Base-by-base conservation (phyloP, 2,888 invertebrate genomes). In the Athetis lepigone region DNA sequence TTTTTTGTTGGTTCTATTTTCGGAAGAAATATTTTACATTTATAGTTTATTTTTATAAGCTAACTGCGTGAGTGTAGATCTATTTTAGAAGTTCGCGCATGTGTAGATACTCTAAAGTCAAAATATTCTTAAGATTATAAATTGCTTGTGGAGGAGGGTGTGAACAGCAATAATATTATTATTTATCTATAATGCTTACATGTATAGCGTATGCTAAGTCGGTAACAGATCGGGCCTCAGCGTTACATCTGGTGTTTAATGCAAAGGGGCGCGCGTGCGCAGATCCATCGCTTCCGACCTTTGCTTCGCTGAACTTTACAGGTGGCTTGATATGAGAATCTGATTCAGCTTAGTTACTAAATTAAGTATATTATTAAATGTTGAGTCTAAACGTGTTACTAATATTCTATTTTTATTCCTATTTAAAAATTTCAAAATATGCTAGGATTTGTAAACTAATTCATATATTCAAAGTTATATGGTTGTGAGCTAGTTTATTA, bases 1-100 rank as follows among this genome's bases (percentile, higher is more conserved):
- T 37, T 65, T 47, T 37, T 27, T 58, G 37, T 54, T 49, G 27
- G 25, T 33, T 54, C 47, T 69, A 63, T 69, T 70, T 70, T 58
- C 33, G 49, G 29, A 1, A 69, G 78, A 77, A 83, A 80, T 81
- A 83, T 81, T 79, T 83, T 69, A 80, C 69, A 80, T 61, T 52
- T 76, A 79, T 54, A 80, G 85, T 84, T 80, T 88, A 86, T 88
- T 88, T 86, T 83, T 68, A 83, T 85, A 75, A 80, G 77, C 71
- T 75, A 77, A 81, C 74, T 82, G 83, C 83, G 81, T 81, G 83
- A 85, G 78, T 84, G 77, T 75, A 76, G 78, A n/a, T 88, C 77
- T 85, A 85, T 85, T 88, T 87, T 84, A 84, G 77, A 86, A 85
- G 87, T 89, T 90, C 79, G 88, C 88, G 84, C 90, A 91, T 87